A percentile compares a stretch with the other conserved stretches of the same genome.
Evolutionary conservation across 2,113 vertebrate genomes (phyloP).

Genomic region (Xyliphius kryptos): DNA sequence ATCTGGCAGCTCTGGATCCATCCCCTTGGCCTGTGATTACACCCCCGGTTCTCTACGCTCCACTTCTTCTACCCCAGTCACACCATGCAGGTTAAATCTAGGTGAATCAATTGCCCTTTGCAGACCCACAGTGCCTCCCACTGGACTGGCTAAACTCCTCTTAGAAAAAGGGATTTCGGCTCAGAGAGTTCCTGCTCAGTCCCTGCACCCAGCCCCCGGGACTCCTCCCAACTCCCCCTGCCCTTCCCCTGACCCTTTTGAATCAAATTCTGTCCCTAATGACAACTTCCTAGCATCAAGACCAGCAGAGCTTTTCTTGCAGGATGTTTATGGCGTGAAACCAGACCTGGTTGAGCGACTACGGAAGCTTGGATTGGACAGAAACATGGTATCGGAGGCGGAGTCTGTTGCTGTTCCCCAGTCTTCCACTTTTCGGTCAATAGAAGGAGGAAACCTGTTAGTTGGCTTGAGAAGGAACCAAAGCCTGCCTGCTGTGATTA

Average conservation of each 20-base stretch:
- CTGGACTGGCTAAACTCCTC: constrained; percentile 79
- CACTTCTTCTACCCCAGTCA: constrained; percentile 67
- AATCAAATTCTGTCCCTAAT: constrained; percentile 61
- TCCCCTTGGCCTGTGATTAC: constrained; percentile 54
- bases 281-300: constrained; percentile 92
- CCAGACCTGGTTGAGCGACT: constrained; percentile 79
- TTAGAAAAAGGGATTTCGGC: constrained; percentile 90
- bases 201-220: constrained; percentile 45
- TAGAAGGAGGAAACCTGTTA: constrained; percentile 75
- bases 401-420: constrained; percentile 52
- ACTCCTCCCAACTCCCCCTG: constrained; percentile 65
- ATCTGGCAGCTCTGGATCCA: constrained; percentile 54
- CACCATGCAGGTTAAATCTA: constrained; percentile 75
- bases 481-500: constrained; percentile 84
- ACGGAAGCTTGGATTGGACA: constrained; percentile 80
- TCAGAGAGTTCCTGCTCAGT: constrained; percentile 66
- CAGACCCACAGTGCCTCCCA: constrained; percentile 61
- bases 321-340: constrained; percentile 84
- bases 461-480: constrained; percentile 86
- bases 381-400: constrained; percentile 60
- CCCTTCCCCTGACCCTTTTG: constrained; percentile 67
- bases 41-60: constrained; percentile 70
- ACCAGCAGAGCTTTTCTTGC: constrained; percentile 90
- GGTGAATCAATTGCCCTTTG: constrained; percentile 77
- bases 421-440: constrained; percentile 73